Evolutionary conservation across 2,888 invertebrate species (phyloP), one percentile per base, ranked within the genome.

Genomic region (Acleris literana): DNA sequence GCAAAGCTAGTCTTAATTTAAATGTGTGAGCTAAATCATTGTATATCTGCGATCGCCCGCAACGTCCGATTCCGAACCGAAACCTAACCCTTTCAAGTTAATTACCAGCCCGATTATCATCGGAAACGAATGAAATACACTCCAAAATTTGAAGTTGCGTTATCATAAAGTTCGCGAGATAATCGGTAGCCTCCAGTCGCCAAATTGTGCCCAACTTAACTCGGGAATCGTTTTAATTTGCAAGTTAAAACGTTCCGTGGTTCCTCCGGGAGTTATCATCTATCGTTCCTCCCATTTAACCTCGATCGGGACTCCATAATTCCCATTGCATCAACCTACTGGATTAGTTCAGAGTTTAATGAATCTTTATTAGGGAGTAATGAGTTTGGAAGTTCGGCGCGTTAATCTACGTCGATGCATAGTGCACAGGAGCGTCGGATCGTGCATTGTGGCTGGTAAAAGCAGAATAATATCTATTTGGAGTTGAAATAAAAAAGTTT

Each of bases 201-300:
- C 58, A 54, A 61, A 66, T 29, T 56, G 56, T 46, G 25, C 54
- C 63, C 49, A 62, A 62, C 56, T 57, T 53, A 39, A 46, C 66
- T 29, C 49, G 62, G 46, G 57, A 61, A 69, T 54, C 70, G 69
- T 53, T 72, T 70, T 66, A 72, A 73, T 70, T 71, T 68, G 72
- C 68, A 72, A 72, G 71, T 72, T 72, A 71, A 72, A 73, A 69
- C 67, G 69, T 59, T 62, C 55, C 58, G 64, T 68, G 69, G 70
- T 68, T 71, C 69, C 69, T 68, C 43, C 43, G 68, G 66, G 66
- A 53, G 55, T 46, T 57, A 57, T 48, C 67, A 69, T 69, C 63
- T 67, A 63, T 69, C 69, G 67, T 57, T 64, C 44, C 52, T 20
- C 52, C 69, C 61, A 67, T 64, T 69, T 62, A 60, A 49, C 56